Evolutionary conservation across 2,888 invertebrate genomes (phyloP), one percentile per base, ranked within the genome.

Genomic region (Imbricaverruca yamaguchii): DNA sequence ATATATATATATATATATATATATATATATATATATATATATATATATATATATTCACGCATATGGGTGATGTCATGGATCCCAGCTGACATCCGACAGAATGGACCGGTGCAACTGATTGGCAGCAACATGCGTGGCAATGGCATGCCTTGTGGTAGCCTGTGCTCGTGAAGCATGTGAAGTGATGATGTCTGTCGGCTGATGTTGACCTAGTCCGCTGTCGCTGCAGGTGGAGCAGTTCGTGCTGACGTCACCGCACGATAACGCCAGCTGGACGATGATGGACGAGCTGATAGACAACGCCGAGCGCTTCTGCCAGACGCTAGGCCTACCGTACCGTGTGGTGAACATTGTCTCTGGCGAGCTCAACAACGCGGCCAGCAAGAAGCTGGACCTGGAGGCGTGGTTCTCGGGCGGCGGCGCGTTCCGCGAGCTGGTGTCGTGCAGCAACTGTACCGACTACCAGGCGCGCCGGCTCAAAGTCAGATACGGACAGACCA

Each of bases 301-400:
- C 87, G 97, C 98, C 0, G 98, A 99, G 87, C 91, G 92, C 83
- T 98, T 97, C 88, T 97, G 92, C 87, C 90, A 97, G 87, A 90
- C 90, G 0, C 89, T 99, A 15, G 94, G 92, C 81, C 93, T 99
- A 85, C 97, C 98, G 0, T 99, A 99, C 89, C 90, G 94, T 77
- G 91, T 99, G 82, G 98, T 99, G 8, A 97, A 96, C 88, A 99
- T 99, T 84, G 99, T 99, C 0, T 99, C 98, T 0, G 98, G 98
- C 11, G 99, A 98, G 1, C 89, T 99, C 4, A 99, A 99, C 89
- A 97, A 99, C 88, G 99, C 99, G 0, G 99, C 99, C 11, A 91
- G 98, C 0, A 99, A 99, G 89, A 98, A 98, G 87, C 89, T 97
- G 67, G 99, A 99, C 88, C 88, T 99, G 83, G 99, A 99, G 87